These are phyloP conservation scores for Apostichopus parvimensis DNA, from an alignment of 35 echinoderm and acorn worm species.

Conservation along the genomic window DNA sequence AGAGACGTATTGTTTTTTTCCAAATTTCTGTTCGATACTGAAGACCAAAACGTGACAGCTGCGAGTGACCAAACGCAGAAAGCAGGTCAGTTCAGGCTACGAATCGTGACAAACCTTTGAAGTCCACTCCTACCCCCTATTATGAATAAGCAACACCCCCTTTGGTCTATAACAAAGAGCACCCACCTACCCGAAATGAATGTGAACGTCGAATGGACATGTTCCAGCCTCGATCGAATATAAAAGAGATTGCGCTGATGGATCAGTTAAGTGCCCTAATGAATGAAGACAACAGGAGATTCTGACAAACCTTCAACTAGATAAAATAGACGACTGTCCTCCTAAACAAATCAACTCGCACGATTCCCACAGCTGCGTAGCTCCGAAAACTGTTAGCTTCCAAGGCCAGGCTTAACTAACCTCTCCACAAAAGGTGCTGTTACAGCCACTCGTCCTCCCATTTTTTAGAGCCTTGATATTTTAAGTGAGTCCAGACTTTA, in stretches of 20 bases:
- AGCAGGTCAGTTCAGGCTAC: slow-evolving; percentile 12
- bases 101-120: neutral
- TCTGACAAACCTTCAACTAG: neutral
- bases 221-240: neutral
- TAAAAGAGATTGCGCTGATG: neutral
- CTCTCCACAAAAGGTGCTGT: neutral
- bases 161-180: neutral
- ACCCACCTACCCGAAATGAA: neutral
- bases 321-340: neutral
- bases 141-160: neutral
- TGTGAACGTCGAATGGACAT: neutral
- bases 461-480: neutral
- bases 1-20: no score
- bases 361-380: slow-evolving; percentile 27
- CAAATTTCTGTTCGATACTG: no score
- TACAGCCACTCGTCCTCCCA: neutral
- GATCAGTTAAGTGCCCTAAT: neutral
- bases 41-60: no score
- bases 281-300: slow-evolving; percentile 8
- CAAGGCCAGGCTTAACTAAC: neutral
- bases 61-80: neutral
- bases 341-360: slow-evolving; percentile 24
- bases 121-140: neutral
- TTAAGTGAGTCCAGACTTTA: slow-evolving; percentile 16
- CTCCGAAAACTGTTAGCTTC: neutral